phyloP scores from a whole-genome alignment of 1,140 invertebrate genomes.

The Subanguina moxae region DNA sequence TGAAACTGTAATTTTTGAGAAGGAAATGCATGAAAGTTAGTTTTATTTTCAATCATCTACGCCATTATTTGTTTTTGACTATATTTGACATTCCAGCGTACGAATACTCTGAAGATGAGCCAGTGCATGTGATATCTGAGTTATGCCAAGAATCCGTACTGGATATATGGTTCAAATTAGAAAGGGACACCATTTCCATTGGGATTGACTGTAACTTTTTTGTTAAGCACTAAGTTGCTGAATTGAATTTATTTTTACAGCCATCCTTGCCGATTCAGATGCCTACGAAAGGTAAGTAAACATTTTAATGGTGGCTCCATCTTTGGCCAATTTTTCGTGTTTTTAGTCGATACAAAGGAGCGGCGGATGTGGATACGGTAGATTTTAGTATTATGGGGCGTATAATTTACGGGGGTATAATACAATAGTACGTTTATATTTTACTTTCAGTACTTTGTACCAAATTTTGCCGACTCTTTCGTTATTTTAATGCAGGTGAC shows the following conservation, averaged over 20 bases:
- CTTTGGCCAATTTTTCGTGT: constrained; percentile 10
- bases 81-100: not conserved
- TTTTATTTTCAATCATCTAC: not conserved
- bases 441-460: constrained; percentile 28
- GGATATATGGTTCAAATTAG: constrained; percentile 42
- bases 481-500: constrained; percentile 37
- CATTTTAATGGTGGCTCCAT: not conserved
- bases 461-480: constrained; percentile 47
- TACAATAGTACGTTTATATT: too few relatives aligned
- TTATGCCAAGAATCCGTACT: constrained; percentile 35
- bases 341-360: constrained; percentile 19
- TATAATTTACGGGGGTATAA: not conserved
- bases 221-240: not conserved
- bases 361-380: constrained; percentile 23
- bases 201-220: constrained; percentile 26
- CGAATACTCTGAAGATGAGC: constrained; percentile 11
- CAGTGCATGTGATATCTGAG: constrained; percentile 30
- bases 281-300: not conserved
- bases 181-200: constrained; percentile 40
- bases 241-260: not conserved
- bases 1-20: constrained; percentile 39
- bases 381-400: not conserved
- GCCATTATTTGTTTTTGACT: not conserved
- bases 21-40: constrained; percentile 29
- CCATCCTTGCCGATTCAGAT: not conserved